A percentile compares a stretch with the other conserved stretches of the same genome.
Conservation (phyloP, 2,113 vertebrate species). For the Callipepla squamata region DNA sequence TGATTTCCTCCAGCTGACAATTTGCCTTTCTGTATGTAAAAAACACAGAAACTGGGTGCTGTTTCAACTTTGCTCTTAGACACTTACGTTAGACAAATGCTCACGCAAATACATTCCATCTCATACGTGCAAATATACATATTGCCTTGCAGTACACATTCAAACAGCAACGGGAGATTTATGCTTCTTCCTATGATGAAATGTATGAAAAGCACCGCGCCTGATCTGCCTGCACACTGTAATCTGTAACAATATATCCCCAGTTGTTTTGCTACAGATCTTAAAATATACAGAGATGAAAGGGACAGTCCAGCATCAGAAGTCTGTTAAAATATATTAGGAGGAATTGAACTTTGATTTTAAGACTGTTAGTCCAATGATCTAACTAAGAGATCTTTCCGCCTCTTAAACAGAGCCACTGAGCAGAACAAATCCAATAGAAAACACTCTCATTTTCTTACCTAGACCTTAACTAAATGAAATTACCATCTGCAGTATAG, state of each 20-base stretch:
- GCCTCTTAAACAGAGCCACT: neutral
- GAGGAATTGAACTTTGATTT: constrained; percentile 26
- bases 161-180: neutral
- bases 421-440: neutral
- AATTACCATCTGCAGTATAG: neutral
- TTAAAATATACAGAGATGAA: constrained; percentile 26
- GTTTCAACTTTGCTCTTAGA: constrained; percentile 13
- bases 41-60: constrained; percentile 1
- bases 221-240: neutral
- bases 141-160: neutral
- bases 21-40: constrained; percentile 1
- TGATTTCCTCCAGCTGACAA: constrained; percentile 22
- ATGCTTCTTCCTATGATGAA: neutral
- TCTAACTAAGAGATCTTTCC: neutral
- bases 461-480: neutral
- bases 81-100: neutral
- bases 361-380: neutral
- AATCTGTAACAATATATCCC: constrained; percentile 16
- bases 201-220: neutral
- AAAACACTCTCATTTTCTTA: neutral
- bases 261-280: constrained; percentile 9
- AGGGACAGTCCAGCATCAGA: constrained; percentile 13
- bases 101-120: constrained; percentile 1
- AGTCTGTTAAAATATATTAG: constrained; percentile 9
- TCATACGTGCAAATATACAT: neutral